These are phyloP conservation scores for Python bivittatus DNA, from an alignment of 2,113 vertebrate species.

Conservation along the genomic window DNA sequence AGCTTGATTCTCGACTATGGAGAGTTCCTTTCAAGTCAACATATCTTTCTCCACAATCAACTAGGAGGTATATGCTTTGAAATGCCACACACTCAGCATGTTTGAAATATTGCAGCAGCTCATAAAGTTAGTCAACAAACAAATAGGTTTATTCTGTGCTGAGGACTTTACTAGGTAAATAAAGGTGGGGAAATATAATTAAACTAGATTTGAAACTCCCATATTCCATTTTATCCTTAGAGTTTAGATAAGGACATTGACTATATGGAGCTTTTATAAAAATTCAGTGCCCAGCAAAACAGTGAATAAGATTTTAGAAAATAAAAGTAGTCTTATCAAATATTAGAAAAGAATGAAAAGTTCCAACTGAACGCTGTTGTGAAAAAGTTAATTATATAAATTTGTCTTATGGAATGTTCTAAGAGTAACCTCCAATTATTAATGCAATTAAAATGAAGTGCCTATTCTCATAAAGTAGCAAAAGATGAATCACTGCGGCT, in stretches of 20 bases:
- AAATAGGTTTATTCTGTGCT: constrained; percentile 4
- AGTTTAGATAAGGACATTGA: constrained; percentile 23
- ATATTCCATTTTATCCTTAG: constrained; percentile 1
- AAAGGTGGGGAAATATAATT: constrained; percentile 12
- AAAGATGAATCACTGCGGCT: constrained; percentile 1
- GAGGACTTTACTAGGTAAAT: background rate
- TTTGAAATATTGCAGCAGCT: background rate
- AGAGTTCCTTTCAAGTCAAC: background rate
- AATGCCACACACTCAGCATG: background rate
- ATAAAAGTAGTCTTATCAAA: constrained; percentile 8
- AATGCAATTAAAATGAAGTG: constrained; percentile 22
- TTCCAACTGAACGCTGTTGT: constrained; percentile 7
- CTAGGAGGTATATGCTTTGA: background rate
- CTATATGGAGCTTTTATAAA: background rate
- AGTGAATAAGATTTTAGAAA: constrained; percentile 10
- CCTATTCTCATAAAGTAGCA: constrained; percentile 1
- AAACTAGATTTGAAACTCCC: background rate
- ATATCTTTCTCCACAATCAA: background rate
- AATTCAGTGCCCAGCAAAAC: background rate
- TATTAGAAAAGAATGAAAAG: background rate
- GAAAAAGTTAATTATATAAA: constrained; percentile 25
- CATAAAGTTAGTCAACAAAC: background rate
- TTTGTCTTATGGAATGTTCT: constrained; percentile 22
- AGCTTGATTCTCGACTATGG: background rate
- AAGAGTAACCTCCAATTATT: constrained; percentile 23